Evolutionary conservation across 2,113 vertebrate species (phyloP).

Genomic region (Isurus oxyrinchus): DNA sequence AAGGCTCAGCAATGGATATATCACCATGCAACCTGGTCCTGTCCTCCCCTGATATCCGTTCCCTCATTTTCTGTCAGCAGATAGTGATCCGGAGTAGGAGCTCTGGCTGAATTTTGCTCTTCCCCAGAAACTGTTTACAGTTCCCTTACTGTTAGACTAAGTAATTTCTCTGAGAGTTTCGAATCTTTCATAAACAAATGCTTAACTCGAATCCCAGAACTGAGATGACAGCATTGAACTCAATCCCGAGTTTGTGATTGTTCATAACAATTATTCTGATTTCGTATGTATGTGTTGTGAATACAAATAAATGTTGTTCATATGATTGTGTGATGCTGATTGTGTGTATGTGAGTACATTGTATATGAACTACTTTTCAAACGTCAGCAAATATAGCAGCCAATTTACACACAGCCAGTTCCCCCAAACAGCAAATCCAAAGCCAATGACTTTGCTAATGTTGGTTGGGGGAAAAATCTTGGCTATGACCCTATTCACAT

Average conservation of each 20-base stretch:
- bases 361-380: background rate
- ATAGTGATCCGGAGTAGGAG: background rate
- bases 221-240: background rate
- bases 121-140: background rate
- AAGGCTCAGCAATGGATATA: background rate
- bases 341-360: background rate
- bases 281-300: background rate
- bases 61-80: background rate
- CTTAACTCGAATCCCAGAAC: background rate
- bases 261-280: background rate
- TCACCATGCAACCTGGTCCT: background rate
- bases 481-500: background rate
- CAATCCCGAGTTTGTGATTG: background rate
- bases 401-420: background rate
- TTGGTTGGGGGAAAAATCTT: background rate
- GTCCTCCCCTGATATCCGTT: background rate
- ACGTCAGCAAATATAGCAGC: background rate
- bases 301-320: background rate
- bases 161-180: background rate
- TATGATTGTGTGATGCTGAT: background rate
- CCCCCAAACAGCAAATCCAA: background rate
- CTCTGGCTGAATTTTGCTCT: background rate
- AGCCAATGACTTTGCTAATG: background rate
- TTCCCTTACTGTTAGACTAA: background rate
- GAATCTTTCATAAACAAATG: background rate